A percentile compares a stretch with the other conserved stretches of the same genome.
phyloP scores from a whole-genome alignment of 2,888 invertebrate species.

The Coelopa pilipes region DNA sequence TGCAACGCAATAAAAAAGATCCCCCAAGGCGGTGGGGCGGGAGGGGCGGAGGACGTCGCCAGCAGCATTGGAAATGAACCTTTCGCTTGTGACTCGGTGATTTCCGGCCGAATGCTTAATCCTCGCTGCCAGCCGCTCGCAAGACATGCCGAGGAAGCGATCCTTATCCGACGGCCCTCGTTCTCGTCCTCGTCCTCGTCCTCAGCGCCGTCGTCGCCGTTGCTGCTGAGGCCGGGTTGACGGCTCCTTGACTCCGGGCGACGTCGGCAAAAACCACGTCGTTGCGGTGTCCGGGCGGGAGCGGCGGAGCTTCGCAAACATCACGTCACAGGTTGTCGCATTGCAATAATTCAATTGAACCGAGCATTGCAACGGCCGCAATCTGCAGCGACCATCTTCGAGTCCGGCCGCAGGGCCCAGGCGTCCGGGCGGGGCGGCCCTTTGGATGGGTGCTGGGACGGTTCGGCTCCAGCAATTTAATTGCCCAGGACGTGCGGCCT shows the following conservation, averaged over 20 bases:
- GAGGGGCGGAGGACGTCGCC: too few species aligned
- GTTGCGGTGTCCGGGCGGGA: background rate
- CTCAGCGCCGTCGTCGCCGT: too few species aligned
- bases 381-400: conserved; percentile 14
- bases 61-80: background rate
- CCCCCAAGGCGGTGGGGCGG: background rate
- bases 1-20: background rate
- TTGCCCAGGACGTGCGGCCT: too few species aligned
- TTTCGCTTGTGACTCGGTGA: background rate
- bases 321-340: conserved; percentile 31
- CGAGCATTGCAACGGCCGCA: conserved; percentile 19
- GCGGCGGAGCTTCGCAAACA: conserved; percentile 1
- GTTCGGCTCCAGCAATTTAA: too few species aligned
- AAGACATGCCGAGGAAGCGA: background rate
- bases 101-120: background rate
- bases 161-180: background rate
- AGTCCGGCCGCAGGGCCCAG: background rate
- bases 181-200: background rate
- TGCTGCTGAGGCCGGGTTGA: background rate
- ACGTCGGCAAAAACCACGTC: background rate
- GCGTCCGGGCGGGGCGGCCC: too few species aligned
- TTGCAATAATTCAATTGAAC: conserved; percentile 31
- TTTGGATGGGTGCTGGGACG: too few species aligned
- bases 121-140: background rate
- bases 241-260: conserved; percentile 1